Conservation (phyloP, 2,888 invertebrate genomes). For the Erebia epiphron region DNA sequence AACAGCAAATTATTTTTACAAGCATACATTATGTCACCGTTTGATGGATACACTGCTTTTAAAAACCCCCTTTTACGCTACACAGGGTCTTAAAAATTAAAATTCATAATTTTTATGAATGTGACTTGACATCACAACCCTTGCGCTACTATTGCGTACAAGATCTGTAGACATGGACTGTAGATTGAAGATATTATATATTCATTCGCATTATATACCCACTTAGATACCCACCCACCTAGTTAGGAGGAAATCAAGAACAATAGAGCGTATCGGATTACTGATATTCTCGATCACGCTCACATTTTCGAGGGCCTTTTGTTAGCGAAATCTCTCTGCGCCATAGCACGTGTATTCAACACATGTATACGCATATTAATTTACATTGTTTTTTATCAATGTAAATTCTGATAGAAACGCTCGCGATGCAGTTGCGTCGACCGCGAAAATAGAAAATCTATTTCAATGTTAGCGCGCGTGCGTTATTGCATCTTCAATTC, state of each 20-base stretch:
- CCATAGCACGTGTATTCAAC: conserved; percentile 28
- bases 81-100: too few relatives aligned
- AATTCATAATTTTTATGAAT: too few relatives aligned
- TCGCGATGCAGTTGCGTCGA: conserved; percentile 24
- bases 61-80: too few relatives aligned
- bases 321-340: conserved; percentile 20
- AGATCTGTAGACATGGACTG: too few relatives aligned
- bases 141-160: too few relatives aligned
- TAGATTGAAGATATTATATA: not conserved
- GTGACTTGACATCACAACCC: too few relatives aligned
- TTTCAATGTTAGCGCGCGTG: conserved; percentile 29
- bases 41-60: too few relatives aligned
- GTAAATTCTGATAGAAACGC: conserved; percentile 22
- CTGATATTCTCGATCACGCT: conserved; percentile 55
- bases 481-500: conserved; percentile 23
- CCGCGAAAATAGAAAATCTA: conserved; percentile 39
- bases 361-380: conserved; percentile 23
- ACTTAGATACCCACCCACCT: conserved; percentile 45
- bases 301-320: conserved; percentile 28
- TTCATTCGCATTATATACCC: not conserved
- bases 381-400: too few relatives aligned
- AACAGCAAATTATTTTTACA: too few relatives aligned
- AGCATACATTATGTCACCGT: too few relatives aligned
- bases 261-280: conserved; percentile 54
- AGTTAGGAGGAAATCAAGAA: conserved; percentile 50